Conservation (phyloP, 2,888 invertebrate species). For the Caenorhabditis sp. region DNA sequence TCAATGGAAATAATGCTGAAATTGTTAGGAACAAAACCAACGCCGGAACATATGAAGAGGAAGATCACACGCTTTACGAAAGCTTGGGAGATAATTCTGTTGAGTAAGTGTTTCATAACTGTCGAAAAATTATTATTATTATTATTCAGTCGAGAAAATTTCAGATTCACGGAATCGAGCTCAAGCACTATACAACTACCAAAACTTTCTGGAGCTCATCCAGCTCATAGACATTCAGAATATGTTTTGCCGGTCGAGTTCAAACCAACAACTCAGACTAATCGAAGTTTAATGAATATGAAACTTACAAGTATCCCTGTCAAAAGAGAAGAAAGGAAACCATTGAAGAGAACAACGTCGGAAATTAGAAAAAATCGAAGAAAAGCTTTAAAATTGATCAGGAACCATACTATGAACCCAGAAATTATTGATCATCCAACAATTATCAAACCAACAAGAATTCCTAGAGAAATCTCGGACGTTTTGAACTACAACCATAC, state of each 20-base stretch:
- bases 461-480: neutral
- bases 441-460: neutral
- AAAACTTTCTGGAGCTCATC: neutral
- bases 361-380: neutral
- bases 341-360: neutral
- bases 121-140: too few species aligned
- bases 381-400: neutral
- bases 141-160: too few species aligned
- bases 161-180: neutral
- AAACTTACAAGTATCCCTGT: neutral
- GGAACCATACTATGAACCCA: neutral
- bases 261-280: neutral
- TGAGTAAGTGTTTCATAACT: too few species aligned
- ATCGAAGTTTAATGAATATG: neutral
- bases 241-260: neutral
- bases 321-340: neutral
- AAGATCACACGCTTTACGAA: too few species aligned
- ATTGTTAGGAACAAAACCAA: too few species aligned
- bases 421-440: neutral
- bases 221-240: neutral
- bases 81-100: too few species aligned
- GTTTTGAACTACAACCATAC: neutral
- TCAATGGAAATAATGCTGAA: too few species aligned
- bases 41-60: too few species aligned
- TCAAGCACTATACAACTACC: neutral